These are phyloP conservation scores for Smittia aterrima DNA, from an alignment of 2,888 invertebrate species.

Conservation along the genomic window DNA sequence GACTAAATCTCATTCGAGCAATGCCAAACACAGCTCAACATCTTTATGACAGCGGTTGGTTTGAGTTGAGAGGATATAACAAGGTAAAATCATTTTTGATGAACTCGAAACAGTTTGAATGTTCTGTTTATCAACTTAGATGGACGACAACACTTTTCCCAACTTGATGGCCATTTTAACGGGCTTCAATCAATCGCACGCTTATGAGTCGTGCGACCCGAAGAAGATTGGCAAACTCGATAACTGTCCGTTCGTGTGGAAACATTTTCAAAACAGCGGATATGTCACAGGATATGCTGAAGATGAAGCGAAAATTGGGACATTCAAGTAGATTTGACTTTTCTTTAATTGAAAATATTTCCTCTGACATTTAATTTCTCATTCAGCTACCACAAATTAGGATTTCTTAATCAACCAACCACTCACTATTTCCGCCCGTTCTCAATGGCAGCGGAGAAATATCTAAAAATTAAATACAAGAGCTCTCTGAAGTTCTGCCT, in stretches of 20 bases:
- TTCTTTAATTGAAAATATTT: not conserved
- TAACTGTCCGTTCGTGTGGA: constrained; percentile 75
- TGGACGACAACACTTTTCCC: constrained; percentile 87
- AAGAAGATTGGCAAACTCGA: constrained; percentile 60
- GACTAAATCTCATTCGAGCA: constrained; percentile 71
- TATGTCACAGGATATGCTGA: constrained; percentile 80
- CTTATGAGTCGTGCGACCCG: constrained; percentile 57
- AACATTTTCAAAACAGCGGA: constrained; percentile 65
- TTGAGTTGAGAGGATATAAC: constrained; percentile 71
- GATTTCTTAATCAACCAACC: constrained; percentile 71
- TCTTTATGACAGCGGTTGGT: constrained; percentile 67
- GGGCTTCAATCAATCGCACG: constrained; percentile 59
- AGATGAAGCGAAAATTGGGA: constrained; percentile 70
- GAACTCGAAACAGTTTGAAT: not conserved
- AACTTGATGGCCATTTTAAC: constrained; percentile 83
- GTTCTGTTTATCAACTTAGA: constrained; percentile 53
- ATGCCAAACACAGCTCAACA: constrained; percentile 70
- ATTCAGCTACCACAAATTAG: constrained; percentile 61
- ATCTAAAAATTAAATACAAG: constrained; percentile 56
- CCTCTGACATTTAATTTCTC: not conserved
- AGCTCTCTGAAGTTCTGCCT: constrained; percentile 60
- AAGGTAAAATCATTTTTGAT: constrained; percentile 55
- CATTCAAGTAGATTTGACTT: constrained; percentile 49
- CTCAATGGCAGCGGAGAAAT: constrained; percentile 65
- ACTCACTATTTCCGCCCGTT: constrained; percentile 80